Evolutionary conservation across 64 coral and sea anemone genomes (phyloP), one percentile per base, ranked within the genome.

Genomic region (Hydrozoanthus tunicans): DNA sequence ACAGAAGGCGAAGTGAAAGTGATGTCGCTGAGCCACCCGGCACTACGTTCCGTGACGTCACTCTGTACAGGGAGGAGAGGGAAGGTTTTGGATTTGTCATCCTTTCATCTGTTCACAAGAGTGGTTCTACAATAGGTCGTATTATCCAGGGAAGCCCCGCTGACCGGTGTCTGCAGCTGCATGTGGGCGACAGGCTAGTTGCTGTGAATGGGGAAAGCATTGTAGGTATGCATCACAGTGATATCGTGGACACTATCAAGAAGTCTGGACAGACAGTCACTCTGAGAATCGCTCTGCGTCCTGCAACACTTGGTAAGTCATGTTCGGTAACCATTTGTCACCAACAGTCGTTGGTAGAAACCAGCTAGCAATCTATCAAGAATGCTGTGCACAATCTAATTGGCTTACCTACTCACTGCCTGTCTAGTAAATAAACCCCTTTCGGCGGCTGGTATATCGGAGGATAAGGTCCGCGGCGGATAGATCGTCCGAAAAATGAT

Each of bases 31-130:
- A 97, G 54, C 90, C 92, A 24, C 86, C 93, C 17, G 79, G 80
- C 26, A 89, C 90, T 26, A 81, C 81, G 26, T 93, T 94, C 25
- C 78, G 84, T 26, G 97, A 99, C 9, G 89, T 99, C 9, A 94
- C 90, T 6, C 79, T 99, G 52, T 73, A 95, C 62, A 79, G 92
- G 57, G 90, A 85, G 12, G 92, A 93, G 15, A 90, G 81, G 56
- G 97, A 99, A 73, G 92, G 92, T 1, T 99, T 99, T 90, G 97
- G 97, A 23, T 99, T 99, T 77, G 97, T 99, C 2, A 96, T 99
- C 51, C 81, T 96, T 8, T 95, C 94, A 1, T 96, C 97, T 3
- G 89, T 95, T 53, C 89, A 93, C 51, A 95, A 93, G 78, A 99
- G 79, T 72, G 97, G 97, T 59, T 96, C 97, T 5, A 99, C 97